Evolutionary conservation across 2,888 invertebrate genomes (phyloP), one percentile per base, ranked within the genome.

Genomic region (Tupiocoris notatus): DNA sequence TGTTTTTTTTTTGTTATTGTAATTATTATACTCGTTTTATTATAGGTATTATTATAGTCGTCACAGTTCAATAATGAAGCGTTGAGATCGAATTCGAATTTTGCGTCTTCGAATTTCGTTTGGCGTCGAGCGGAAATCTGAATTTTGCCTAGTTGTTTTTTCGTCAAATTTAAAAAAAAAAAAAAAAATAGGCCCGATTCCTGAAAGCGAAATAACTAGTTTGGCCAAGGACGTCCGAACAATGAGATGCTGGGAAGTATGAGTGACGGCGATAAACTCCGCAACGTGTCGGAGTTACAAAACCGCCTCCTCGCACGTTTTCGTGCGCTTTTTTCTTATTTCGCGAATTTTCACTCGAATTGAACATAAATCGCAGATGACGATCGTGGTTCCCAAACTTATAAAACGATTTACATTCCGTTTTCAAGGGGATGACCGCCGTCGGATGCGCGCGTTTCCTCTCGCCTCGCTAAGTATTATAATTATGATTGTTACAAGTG

Each of bases 401-500:
- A 24, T 65, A 65, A 65, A 65, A 24, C 25, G 25, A 65, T 65
- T 65, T 22, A 63, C 12, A 65, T 39, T 39, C 65, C 18, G 6
- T 64, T 23, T 23, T 24, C 64, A 7, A 18, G 12, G 18, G 18
- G 21, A 61, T 61, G 61, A 20, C 61, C 61, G 7, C 25, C 39
- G 63, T 63, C 63, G 65, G 65, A 65, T 65, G 65, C 39, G 23
- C 65, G 65, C 65, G 65, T 65, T 65, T 65, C 65, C 65, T 65
- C 65, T 20, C 39, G 12, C 39, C 6, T 39, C 39, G 39, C 12
- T 39, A 39, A 39, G 39, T 39, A 39, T 39, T 39, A 39, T 39
- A 39, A 39, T 39, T 39, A 39, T 12, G 39, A 39, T 39, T 39
- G 39, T 39, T 39, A 39, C 39, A 39, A 39, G 39, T 39, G 39